Evolutionary conservation across 2,888 invertebrate species (phyloP), one percentile per base, ranked within the genome.

Genomic region (Cybosia mesomella): DNA sequence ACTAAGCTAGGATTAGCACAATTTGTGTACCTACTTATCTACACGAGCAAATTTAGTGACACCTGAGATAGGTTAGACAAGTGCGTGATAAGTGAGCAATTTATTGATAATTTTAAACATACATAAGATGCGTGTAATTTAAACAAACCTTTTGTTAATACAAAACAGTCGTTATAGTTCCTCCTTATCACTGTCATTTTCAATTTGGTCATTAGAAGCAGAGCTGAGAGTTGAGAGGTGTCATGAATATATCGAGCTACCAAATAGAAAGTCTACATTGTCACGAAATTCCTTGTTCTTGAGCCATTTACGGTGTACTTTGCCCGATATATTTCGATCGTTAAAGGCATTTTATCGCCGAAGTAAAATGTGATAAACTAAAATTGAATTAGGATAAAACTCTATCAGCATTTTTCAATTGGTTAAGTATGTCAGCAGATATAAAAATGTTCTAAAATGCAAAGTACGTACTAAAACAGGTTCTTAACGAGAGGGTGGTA

Each of bases 21-120:
- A 55, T 18, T 62, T 58, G 61, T 71, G 69, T 36, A 22, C 66
- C 71, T 69, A 79, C 76, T 72, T 57, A 63, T 63, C n/a, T 28
- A 28, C 28, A 43, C 22, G 15, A 62, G 39, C 57, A 72, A 74
- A 57, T 69, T 70, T 55, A 54, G 34, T 60, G 72, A 68, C 64
- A 68, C 58, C 36, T 67, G 61, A 71, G 74, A 64, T 77, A 64
- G 66, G 71, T 58, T 70, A 62, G n/a, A 69, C 59, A 66, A 36
- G 53, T 58, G 57, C 36, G 54, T 67, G 76, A 79, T 71, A 71
- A n/a, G 60, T 39, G 57, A 58, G 22, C n/a, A 54, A 64, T 57
- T 64, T 65, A 72, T 67, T 70, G 34, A 22, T 24, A 61, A 61
- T 28, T 57, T 49, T 58, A 34, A 58, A 60, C 28, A 55, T 53